Evolutionary conservation across 2,113 vertebrate species (phyloP), one percentile per base, ranked within the genome.

Genomic region (Bagarius yarrelli): DNA sequence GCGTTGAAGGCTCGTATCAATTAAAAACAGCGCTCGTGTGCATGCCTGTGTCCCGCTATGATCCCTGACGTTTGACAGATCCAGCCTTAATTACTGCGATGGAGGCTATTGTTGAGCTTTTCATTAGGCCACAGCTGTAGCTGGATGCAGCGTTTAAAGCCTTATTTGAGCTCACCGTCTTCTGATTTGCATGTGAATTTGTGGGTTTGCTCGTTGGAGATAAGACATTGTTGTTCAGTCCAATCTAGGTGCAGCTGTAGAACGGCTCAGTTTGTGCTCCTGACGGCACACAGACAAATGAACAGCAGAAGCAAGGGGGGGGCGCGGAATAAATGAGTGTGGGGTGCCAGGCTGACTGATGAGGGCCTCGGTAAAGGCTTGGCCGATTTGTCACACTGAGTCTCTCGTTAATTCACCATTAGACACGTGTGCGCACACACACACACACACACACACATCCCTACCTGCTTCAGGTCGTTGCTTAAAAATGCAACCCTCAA

Each of bases 301-400:
- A 79, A 76, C 36, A 59, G 53, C 72, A 63, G 11, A 76, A 44
- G 11, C 25, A 13, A 1, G 12, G 30, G 59, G 32, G 69, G 34
- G 52, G 70, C 56, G 56, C 9, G 25, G 53, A 55, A 47, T 56
- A 74, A 53, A 75, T 71, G 63, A 52, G 70, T 61, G 60, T 27
- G 25, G 60, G 30, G 70, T 6, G 55, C 72, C 44, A n/a, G 80
- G 30, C 53, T 77, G 72, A 86, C 77, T 85, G 83, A 86, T 81
- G 81, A 88, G 77, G 73, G 83, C 84, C 84, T 85, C 86, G 72
- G 87, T 77, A 83, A 27, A 69, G 63, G 32, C 52, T 19, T 25
- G 73, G 79, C 74, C 78, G 81, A 88, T 89, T 90, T 59, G 87
- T 88, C 87, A 90, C 86, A 81, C 81, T 80, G 32, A 81, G 34